Base-by-base conservation (phyloP, 1,140 invertebrate species). In the Drosophila kepulauana region DNA sequence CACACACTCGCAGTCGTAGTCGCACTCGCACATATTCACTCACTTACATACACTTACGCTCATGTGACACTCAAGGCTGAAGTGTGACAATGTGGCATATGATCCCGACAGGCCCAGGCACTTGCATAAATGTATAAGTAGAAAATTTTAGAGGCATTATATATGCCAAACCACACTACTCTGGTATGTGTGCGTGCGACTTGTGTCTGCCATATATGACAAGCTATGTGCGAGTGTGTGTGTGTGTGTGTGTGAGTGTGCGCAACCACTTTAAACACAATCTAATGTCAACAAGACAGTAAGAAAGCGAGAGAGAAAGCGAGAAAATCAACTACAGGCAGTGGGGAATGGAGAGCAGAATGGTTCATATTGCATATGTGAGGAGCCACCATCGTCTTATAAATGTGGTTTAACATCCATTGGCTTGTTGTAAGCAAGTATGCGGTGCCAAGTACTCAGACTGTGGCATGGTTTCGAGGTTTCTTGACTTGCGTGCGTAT, bases 51-150 rank as follows among this genome's bases (percentile, higher is more conserved):
- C 69, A 75, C n/a, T 1, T 30, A 52, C 49, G 57, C 15, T 35
- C 30, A 52, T 49, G 10, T 49, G 46, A 46, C 54, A 73, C 48
- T 56, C 61, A 52, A 69, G 66, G 74, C 74, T 57, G 65, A 89
- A 75, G 81, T 84, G 77, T 70, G 74, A 88, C 84, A 88, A 88
- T 88, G 80, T 84, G 82, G 84, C 80, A 72, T 79, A 70, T 85
- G 85, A 89, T 81, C 63, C 77, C 85, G 57, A 62, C 76, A 63
- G 56, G 59, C 62, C 61, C 61, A 57, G 52, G 69, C 75, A 73
- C 74, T 85, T 84, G 84, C 85, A 85, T 88, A 89, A 89, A 89
- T 84, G 78, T 85, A 78, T 89, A 79, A 81, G 85, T 78, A 81
- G 75, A 79, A 78, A 81, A 85, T 81, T 89, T 89, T 69, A 74